These are phyloP conservation scores for Cotesia vestalis DNA, from an alignment of 1,140 invertebrate species.

Conservation along the genomic window DNA sequence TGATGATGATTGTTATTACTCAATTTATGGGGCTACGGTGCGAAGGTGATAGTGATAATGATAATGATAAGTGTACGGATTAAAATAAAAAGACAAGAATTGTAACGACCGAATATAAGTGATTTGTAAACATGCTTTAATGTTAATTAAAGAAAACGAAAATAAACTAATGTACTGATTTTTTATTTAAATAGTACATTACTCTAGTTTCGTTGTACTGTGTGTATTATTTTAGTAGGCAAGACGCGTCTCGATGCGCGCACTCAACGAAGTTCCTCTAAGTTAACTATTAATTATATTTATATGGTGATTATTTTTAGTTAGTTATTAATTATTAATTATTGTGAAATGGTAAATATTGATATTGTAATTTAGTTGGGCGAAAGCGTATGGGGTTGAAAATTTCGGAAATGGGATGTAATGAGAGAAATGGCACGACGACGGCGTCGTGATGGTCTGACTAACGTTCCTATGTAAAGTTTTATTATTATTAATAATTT, in stretches of 20 bases:
- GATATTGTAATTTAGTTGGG: background rate
- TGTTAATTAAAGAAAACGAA: slow-evolving; percentile 9
- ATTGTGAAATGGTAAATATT: slow-evolving; percentile 8
- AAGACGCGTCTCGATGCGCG: slow-evolving; percentile 33
- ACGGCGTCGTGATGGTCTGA: slow-evolving; percentile 56
- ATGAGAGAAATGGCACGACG: slow-evolving; percentile 35
- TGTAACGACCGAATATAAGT: slow-evolving; percentile 20
- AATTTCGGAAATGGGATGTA: background rate
- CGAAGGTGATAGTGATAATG: slow-evolving; percentile 7
- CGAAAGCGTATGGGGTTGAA: background rate
- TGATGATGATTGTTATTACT: too few species aligned
- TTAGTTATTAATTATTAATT: background rate
- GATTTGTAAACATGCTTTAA: slow-evolving; percentile 32
- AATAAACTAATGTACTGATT: slow-evolving; percentile 19
- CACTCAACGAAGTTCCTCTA: slow-evolving; percentile 40
- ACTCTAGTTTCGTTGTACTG: slow-evolving; percentile 19
- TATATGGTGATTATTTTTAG: too few species aligned
- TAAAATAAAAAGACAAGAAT: background rate
- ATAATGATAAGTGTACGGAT: slow-evolving; percentile 26
- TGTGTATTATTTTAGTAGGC: slow-evolving; percentile 36
- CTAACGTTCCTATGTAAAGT: slow-evolving; percentile 67
- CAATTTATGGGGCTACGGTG: background rate
- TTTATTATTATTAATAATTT: slow-evolving; percentile 58
- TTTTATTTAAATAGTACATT: slow-evolving; percentile 10
- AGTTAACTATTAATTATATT: background rate